Evolutionary conservation across 1,140 invertebrate genomes (phyloP), one percentile per base, ranked within the genome.

Genomic region (Epicauta chinensis): DNA sequence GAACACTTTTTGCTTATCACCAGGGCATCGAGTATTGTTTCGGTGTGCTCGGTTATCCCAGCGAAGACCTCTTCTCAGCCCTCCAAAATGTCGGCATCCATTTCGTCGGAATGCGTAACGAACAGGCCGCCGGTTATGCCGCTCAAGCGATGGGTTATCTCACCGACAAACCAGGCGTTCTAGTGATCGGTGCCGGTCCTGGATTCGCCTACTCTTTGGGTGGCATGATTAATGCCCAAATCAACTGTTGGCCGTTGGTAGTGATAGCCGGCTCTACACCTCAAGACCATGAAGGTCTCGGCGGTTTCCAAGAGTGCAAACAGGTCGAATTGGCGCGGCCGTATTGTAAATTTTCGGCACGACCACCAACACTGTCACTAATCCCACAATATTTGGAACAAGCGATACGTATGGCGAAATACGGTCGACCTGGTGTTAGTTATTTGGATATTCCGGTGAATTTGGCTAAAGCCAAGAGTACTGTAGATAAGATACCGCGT

Each of bases 21-120:
- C n/a, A 97, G 92, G 93, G 92, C 29, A 73, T 97, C 6, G 81
- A 93, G 71, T 97, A 95, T 82, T 89, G 92, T 12, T 97, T 97
- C 77, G 95, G 95, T 23, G 93, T 98, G 65, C 89, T 97, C 60
- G 95, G 95, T 37, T 88, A 95, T 67, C 95, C 94, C 7, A 87
- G 98, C 1, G 87, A 97, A 49, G 94, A 97, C 67, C 77, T 96
- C 16, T 86, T 90, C 12, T 73, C 94, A 68, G 87, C 87, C 9
- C 79, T 93, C 32, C 95, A 98, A 77, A 78, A 79, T 35, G 85
- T 74, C 31, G 94, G 93, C 7, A 77, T 98, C 2, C 91, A 96
- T 68, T 97, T 89, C 69, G 78, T 98, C 58, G 93, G 91, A 13
- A 97, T 97, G 86, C 75, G 94, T 54, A 98, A 97, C 78, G 94